Evolutionary conservation across 2,888 invertebrate species (phyloP), one percentile per base, ranked within the genome.

Genomic region (Tipula helvola): DNA sequence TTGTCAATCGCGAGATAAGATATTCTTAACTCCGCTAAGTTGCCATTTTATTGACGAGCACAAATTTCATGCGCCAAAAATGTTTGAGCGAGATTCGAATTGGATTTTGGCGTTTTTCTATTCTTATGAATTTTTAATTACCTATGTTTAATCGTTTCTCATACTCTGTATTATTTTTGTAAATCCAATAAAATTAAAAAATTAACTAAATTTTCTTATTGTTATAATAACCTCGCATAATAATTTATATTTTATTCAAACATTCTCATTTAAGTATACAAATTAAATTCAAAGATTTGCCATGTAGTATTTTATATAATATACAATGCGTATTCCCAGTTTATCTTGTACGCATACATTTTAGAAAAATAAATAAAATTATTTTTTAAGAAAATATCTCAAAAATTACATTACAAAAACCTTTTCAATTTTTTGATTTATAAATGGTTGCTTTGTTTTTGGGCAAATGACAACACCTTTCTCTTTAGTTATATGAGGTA

Each of bases 391-490:
- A 71, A 71, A 71, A 28, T 28, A 71, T 12, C 10, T 18, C 18
- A 84, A 84, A 13, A 39, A 5, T 84, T 84, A 84, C 84, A 84
- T 84, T n/a, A 99, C 98, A 91, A 96, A 99, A 86, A 99, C 98
- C 92, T 99, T 98, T 91, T 98, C 98, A 85, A 97, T 96, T 91
- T 98, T 97, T 89, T 97, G 96, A 91, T 97, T 95, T 88, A 95
- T 94, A 92, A 96, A 99, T 88, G 96, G 95, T 90, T 98, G 96
- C 92, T 97, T 97, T 87, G 99, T 99, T 90, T 98, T 95, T 42
- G 99, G 98, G 91, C 99, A 99, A 88, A 96, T 95, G 88, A 99
- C 95, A 89, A 96, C 95, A 83, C 98, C 98, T 89, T 97, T 96
- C 90, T 98, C 97, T 90, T 97, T 96, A 90, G 98, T 97, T 96